Evolutionary conservation across 2,113 vertebrate species (phyloP), one percentile per base, ranked within the genome.

Genomic region (Panthera tigris): DNA sequence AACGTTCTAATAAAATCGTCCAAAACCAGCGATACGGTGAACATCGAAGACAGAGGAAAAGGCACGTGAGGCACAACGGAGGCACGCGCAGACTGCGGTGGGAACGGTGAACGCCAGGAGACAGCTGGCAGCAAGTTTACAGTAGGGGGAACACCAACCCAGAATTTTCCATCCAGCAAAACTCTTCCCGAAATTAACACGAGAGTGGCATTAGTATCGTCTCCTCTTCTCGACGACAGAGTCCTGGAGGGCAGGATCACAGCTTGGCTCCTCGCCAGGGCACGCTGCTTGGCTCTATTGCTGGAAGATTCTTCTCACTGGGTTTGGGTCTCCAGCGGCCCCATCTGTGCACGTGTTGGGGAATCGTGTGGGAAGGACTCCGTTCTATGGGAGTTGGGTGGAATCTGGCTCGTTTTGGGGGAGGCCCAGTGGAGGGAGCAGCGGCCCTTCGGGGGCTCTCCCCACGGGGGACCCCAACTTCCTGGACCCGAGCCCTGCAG

Each of bases 21-120:
- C 15, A 23, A 83, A 55, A 25, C n/a, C 19, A 31, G 15, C 0
- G 1, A 13, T 0, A 15, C 25, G 15, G 52, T 31, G 18, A 39
- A 31, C 3, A 15, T 18, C 7, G 3, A 0, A 25, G n/a, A 36
- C 12, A 7, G 18, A 29, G 65, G 3, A 0, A 0, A 9, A 19
- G n/a, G 21, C 48, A 4, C 31, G 0, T 0, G 45, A 12, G 50
- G 4, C 1, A 1, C 0, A 0, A 1, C 7, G 18, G 0, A 15
- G 74, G 27, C 15, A 3, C 4, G 6, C 25, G 0, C 27, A 4
- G 74, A 48, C 27, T 4, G 41, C 1, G 74, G 74, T 8, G 14
- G 45, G 7, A 23, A 19, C 36, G 11, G 3, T 12, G 81, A 18
- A 4, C 13, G 45, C 90, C 2, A 2, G 74, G 68, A 23, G 76